Conservation (phyloP, 2,113 vertebrate genomes). For the Mormyrus lacerda region DNA sequence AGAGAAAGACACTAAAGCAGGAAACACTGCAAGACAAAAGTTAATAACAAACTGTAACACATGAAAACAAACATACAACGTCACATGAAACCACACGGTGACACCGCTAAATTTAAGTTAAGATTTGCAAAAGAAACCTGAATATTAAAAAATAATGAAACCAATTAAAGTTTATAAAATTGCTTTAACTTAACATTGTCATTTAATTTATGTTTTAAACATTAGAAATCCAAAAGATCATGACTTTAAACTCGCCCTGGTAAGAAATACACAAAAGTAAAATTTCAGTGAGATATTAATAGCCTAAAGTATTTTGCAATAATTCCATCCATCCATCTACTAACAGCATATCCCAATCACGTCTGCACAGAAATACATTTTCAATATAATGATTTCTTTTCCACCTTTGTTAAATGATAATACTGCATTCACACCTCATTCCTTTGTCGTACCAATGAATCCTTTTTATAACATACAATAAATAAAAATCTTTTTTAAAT, state of each 20-base stretch:
- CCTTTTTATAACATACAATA: conserved; percentile 2
- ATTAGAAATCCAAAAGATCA: neutral
- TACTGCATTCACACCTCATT: neutral
- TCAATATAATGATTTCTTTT: neutral
- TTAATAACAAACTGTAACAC: neutral
- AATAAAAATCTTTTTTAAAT: neutral
- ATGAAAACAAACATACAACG: neutral
- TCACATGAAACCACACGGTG: neutral
- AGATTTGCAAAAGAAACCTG: neutral
- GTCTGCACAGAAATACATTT: neutral
- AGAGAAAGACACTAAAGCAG: neutral
- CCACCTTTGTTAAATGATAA: neutral
- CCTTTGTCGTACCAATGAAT: neutral
- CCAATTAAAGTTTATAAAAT: neutral
- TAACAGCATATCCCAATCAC: neutral
- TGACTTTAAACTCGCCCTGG: neutral
- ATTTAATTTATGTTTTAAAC: neutral
- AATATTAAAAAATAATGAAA: neutral
- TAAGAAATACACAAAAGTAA: neutral
- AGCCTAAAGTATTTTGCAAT: neutral
- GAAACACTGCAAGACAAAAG: neutral
- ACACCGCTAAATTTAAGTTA: neutral
- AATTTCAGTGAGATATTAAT: neutral
- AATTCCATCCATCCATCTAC: neutral
- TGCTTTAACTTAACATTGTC: neutral